phyloP scores from a whole-genome alignment of 2,797 vertebrate genomes.

The Premnoplex brunnescens region DNA sequence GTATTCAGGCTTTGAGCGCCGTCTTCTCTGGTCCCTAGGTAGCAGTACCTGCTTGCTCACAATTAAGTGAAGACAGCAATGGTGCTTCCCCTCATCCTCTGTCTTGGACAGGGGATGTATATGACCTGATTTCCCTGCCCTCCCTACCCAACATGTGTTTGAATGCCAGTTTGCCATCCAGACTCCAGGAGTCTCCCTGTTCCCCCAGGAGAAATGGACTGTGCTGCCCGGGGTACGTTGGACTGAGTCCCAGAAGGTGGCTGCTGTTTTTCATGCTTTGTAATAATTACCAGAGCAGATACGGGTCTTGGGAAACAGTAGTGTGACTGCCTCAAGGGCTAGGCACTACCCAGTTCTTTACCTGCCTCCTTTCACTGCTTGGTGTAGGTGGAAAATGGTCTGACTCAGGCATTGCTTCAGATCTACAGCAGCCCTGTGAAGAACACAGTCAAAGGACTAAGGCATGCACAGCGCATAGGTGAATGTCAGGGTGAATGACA shows the following conservation, averaged over 20 bases:
- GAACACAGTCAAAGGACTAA: not conserved
- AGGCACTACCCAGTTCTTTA: not conserved
- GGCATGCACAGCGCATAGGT: rapidly evolving
- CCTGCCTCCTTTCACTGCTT: not conserved
- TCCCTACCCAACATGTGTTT: no score
- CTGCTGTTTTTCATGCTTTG: not conserved
- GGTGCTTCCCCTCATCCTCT: not conserved
- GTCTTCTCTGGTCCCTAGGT: not conserved
- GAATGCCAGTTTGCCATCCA: no score
- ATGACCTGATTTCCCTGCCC: no score
- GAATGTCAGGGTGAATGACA: not conserved
- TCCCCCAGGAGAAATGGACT: no score
- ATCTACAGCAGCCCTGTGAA: not conserved
- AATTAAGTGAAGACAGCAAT: not conserved
- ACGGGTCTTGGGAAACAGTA: not conserved
- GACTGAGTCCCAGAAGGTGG: no score
- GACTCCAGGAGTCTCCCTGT: no score
- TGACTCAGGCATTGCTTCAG: rapidly evolving
- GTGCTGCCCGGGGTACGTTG: no score
- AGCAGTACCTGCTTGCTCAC: not conserved
- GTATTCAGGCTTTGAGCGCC: not conserved
- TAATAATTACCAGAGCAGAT: not conserved
- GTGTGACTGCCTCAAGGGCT: not conserved
- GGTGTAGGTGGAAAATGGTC: not conserved
- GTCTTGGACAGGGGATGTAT: not conserved